Evolutionary conservation across 1,140 invertebrate species (phyloP).

Genomic region (Drosophila guanche): DNA sequence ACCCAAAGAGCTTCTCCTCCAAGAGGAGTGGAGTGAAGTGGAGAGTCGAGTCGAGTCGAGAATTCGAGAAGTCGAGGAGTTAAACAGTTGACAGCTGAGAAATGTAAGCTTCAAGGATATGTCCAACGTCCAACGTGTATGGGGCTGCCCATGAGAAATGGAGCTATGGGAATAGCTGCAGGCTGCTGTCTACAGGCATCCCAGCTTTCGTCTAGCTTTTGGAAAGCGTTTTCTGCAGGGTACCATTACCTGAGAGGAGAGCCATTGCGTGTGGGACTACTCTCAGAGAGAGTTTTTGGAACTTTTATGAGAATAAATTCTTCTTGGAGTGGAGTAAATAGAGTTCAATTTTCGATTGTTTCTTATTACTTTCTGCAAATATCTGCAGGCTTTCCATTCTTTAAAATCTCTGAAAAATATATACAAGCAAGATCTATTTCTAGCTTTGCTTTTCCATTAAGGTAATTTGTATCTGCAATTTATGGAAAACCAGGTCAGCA

Average conservation of each 20-base stretch:
- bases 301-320: too few relatives aligned
- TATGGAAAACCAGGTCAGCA: constrained; percentile 25
- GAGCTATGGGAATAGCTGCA: constrained; percentile 18
- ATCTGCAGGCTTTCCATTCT: too few relatives aligned
- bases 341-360: too few relatives aligned
- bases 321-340: too few relatives aligned
- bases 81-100: constrained; percentile 79
- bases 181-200: too few relatives aligned
- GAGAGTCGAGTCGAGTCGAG: constrained; percentile 4
- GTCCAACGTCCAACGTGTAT: constrained; percentile 20
- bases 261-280: too few relatives aligned
- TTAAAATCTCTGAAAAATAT: too few relatives aligned
- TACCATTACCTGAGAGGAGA: too few relatives aligned
- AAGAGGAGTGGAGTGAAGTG: neutral
- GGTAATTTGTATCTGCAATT: constrained; percentile 8
- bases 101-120: constrained; percentile 79
- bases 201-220: too few relatives aligned
- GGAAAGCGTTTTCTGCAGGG: too few relatives aligned
- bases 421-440: neutral
- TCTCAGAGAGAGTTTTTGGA: too few relatives aligned
- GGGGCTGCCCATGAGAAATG: constrained; percentile 60
- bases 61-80: constrained; percentile 43
- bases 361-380: too few relatives aligned
- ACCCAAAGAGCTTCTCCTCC: constrained; percentile 10
- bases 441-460: neutral